These are phyloP conservation scores for Ophraella communa DNA, from an alignment of 2,888 invertebrate species.

Conservation along the genomic window DNA sequence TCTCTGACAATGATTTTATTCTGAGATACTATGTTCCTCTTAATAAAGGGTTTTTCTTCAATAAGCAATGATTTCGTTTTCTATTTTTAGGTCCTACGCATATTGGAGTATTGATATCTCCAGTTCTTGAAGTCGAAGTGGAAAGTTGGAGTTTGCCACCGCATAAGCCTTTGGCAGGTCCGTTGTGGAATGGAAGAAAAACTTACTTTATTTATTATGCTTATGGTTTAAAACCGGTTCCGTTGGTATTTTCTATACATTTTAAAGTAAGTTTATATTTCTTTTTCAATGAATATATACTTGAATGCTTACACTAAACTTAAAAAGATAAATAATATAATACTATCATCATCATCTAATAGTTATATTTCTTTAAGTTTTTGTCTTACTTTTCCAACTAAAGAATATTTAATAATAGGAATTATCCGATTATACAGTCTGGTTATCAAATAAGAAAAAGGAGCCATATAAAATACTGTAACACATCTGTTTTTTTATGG, in stretches of 20 bases:
- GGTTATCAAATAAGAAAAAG: too few species aligned
- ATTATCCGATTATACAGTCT: too few species aligned
- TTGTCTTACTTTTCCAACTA: too few species aligned
- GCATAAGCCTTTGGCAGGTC: slow-evolving; percentile 64
- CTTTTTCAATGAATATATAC: not conserved
- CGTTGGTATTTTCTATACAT: slow-evolving; percentile 67
- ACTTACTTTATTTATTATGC: slow-evolving; percentile 75
- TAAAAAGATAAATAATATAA: too few species aligned
- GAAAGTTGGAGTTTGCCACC: slow-evolving; percentile 66
- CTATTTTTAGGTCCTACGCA: slow-evolving; percentile 69
- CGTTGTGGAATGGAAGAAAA: slow-evolving; percentile 63
- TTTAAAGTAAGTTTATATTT: slow-evolving; percentile 61
- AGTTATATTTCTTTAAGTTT: too few species aligned
- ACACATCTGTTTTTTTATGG: too few species aligned
- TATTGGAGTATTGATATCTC: slow-evolving; percentile 70
- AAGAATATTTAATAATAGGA: too few species aligned
- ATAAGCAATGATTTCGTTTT: slow-evolving; percentile 7
- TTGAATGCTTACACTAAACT: too few species aligned
- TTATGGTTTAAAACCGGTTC: slow-evolving; percentile 66
- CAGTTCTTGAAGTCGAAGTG: slow-evolving; percentile 64
- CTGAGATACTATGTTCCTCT: too few species aligned
- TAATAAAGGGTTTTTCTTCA: not conserved
- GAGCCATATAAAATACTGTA: too few species aligned
- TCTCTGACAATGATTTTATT: too few species aligned
- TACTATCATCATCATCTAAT: too few species aligned